Conservation (phyloP, 2,797 vertebrate species). For the Alca torda region DNA sequence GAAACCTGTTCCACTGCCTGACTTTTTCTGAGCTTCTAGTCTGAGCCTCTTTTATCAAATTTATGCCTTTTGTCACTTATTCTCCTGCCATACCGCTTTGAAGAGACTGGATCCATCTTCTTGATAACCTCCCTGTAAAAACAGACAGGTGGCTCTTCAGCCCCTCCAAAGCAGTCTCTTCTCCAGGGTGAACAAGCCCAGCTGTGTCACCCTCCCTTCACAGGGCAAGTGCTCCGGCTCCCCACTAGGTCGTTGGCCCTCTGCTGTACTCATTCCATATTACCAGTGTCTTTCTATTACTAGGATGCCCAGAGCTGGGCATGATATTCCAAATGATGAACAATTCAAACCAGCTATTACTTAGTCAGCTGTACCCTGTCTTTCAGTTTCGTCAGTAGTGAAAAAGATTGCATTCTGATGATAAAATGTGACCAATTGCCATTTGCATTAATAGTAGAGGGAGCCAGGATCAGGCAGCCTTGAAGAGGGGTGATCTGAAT, state of each 20-base stretch:
- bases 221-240: background rate
- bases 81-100: background rate
- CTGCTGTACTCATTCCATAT: background rate
- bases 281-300: background rate
- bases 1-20: background rate
- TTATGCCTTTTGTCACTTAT: background rate
- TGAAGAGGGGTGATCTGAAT: background rate
- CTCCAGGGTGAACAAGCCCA: background rate
- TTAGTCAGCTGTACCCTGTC: background rate
- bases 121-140: background rate
- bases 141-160: background rate
- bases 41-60: background rate
- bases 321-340: background rate
- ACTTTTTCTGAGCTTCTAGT: background rate
- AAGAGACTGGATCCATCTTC: background rate
- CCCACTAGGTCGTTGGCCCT: background rate
- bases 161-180: background rate
- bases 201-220: background rate
- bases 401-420: background rate
- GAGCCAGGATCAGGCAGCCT: background rate
- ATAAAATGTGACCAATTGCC: background rate
- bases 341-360: background rate
- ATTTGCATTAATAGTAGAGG: background rate
- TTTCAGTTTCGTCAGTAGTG: background rate
- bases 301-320: background rate